phyloP scores from a whole-genome alignment of 1,140 invertebrate species.

The Danaus plexippus region DNA sequence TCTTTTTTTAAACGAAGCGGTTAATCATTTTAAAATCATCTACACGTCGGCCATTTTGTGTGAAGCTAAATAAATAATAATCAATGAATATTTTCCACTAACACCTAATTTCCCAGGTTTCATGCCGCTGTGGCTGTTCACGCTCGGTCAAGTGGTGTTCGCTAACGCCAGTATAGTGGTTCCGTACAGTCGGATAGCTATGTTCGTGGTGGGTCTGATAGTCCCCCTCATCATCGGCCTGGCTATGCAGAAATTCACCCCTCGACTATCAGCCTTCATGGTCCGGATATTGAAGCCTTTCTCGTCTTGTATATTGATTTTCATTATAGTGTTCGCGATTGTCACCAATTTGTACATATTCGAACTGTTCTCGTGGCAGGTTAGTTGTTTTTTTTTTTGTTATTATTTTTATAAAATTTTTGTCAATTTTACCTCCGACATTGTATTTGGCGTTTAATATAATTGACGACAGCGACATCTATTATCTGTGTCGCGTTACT shows the following conservation, averaged over 20 bases:
- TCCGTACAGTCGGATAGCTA: slow-evolving; percentile 86
- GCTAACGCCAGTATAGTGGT: slow-evolving; percentile 78
- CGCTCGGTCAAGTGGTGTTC: slow-evolving; percentile 89
- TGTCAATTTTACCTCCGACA: no score
- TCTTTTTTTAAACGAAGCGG: no score
- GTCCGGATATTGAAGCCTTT: slow-evolving; percentile 89
- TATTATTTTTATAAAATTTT: no score
- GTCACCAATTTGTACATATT: slow-evolving; percentile 94
- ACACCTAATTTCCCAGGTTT: slow-evolving; percentile 75
- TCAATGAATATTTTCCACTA: no score
- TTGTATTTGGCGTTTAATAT: no score
- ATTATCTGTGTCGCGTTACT: no score
- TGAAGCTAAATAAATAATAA: no score
- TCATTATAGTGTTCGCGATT: slow-evolving; percentile 93
- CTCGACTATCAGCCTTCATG: slow-evolving; percentile 78
- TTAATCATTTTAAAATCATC: no score
- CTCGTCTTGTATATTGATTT: slow-evolving; percentile 78
- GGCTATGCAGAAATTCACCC: slow-evolving; percentile 78
- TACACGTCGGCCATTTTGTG: no score
- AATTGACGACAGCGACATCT: no score
- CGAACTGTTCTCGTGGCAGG: slow-evolving; percentile 88
- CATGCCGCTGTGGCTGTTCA: slow-evolving; percentile 96
- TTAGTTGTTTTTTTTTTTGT: slow-evolving; percentile 71
- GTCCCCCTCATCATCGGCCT: slow-evolving; percentile 88
- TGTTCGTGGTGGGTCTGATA: slow-evolving; percentile 83